Conservation (phyloP, 2,888 invertebrate species). For the Lissocephala sabroskyi region DNA sequence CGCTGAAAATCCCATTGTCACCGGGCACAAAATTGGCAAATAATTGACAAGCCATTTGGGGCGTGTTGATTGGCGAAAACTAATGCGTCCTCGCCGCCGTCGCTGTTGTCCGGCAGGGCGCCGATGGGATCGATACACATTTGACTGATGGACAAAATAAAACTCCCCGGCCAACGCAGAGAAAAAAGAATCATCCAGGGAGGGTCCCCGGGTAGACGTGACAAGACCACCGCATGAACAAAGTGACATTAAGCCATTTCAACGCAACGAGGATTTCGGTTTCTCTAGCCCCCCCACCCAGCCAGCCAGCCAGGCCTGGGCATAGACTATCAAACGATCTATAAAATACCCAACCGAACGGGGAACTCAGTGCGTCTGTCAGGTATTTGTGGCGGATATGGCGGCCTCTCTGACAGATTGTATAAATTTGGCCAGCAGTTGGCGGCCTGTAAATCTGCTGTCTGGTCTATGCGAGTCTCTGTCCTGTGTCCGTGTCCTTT, state of each 20-base stretch:
- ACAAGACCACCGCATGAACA: conserved; percentile 59
- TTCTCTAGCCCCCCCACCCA: conserved; percentile 6
- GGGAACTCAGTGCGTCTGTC: conserved; percentile 6
- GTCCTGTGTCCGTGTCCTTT: no score
- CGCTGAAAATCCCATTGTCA: conserved; percentile 57
- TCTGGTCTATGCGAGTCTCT: no score
- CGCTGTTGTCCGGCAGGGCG: conserved; percentile 6
- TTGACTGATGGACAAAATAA: conserved; percentile 50
- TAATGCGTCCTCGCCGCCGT: conserved; percentile 30
- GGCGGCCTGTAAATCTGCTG: conserved; percentile 23
- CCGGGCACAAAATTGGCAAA: conserved; percentile 56
- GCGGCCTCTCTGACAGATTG: conserved; percentile 40
- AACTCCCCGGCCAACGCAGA: conserved; percentile 2
- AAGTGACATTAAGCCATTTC: conserved; percentile 61
- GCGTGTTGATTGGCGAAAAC: conserved; percentile 58
- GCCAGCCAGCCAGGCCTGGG: no score
- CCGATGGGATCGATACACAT: conserved; percentile 50
- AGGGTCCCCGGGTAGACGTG: conserved; percentile 45
- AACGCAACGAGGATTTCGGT: conserved; percentile 57
- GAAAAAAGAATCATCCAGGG: conserved; percentile 6
- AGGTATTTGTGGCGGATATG: conserved; percentile 31
- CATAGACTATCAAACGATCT: neutral
- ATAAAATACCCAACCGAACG: neutral
- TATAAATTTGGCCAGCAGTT: conserved; percentile 39
- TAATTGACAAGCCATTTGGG: conserved; percentile 59